Base-by-base conservation (phyloP, 2,113 vertebrate species). In the Plectropomus leopardus region DNA sequence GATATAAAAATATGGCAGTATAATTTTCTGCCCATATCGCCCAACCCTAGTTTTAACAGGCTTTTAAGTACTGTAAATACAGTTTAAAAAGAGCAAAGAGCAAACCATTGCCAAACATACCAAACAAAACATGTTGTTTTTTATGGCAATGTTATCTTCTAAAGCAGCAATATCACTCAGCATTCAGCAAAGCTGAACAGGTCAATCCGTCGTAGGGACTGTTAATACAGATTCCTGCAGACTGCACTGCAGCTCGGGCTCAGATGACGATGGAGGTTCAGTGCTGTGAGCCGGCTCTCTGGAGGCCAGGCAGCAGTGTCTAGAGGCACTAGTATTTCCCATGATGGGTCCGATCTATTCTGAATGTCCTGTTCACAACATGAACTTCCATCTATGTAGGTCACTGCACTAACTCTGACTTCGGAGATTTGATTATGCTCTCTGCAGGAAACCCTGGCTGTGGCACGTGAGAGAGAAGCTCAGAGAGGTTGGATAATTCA, bases 381-480 rank as follows among this genome's bases (percentile, higher is more conserved):
- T 57, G 47, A 72, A 65, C 73, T 40, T 36, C 54, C 54, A n/a
- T 80, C 76, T 86, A 86, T 89, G 71, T 85, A 86, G 89, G 89
- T 89, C 88, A 90, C 72, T 83, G 78, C 87, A 74, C 87, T 78
- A 64, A 71, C 84, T 83, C 61, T 19, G 53, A 86, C 86, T 82
- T 65, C 10, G 8, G 76, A 74, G 80, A 87, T 58, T 50, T 57
- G 76, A 90, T 85, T 76, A 59, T 32, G 59, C 60, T 84, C 81
- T 28, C 72, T 42, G 59, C 76, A 73, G 81, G 76, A 80, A 80
- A 70, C 54, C 71, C 53, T 28, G 68, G 63, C 68, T 67, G 48
- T 34, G 16, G 77, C 87, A 82, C 3, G 26, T 79, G 73, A 82
- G 59, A 48, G 61, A 66, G 72, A 78, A 77, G 80, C 83, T 86